These are phyloP conservation scores for Pseudoatta argentina DNA, from an alignment of 1,140 invertebrate species.

Conservation along the genomic window DNA sequence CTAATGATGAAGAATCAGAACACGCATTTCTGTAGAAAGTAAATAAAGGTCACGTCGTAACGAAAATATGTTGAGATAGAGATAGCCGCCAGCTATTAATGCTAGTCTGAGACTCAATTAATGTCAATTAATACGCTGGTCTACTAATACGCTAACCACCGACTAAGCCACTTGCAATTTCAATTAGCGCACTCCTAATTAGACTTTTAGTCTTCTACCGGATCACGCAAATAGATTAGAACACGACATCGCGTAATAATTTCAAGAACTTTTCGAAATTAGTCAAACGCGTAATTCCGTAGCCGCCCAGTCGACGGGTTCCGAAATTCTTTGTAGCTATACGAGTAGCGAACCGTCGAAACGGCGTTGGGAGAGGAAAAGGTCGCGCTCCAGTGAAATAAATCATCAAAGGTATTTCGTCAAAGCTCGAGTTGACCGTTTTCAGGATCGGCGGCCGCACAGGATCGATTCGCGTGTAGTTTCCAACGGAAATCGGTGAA, in stretches of 20 bases:
- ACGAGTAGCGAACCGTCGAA: conserved; percentile 45
- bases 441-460: too few relatives aligned
- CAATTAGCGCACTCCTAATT: conserved; percentile 44
- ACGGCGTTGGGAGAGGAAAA: conserved; percentile 24
- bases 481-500: conserved; percentile 31
- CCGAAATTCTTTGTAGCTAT: conserved; percentile 21
- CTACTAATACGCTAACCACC: conserved; percentile 46
- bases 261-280: conserved; percentile 63
- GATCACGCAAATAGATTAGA: neutral
- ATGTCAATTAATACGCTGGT: conserved; percentile 69
- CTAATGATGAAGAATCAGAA: neutral
- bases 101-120: conserved; percentile 62
- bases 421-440: conserved; percentile 49
- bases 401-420: conserved; percentile 56
- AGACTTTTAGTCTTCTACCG: conserved; percentile 30
- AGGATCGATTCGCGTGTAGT: too few relatives aligned
- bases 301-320: neutral
- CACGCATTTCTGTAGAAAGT: neutral
- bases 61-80: conserved; percentile 61
- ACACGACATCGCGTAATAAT: conserved; percentile 18
- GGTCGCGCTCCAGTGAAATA: conserved; percentile 43
- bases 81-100: conserved; percentile 62
- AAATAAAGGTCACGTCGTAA: conserved; percentile 25
- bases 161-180: conserved; percentile 63
- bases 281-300: conserved; percentile 61